A percentile compares a stretch with the other conserved stretches of the same genome.
These are phyloP conservation scores for Halichoeres trimaculatus DNA, from an alignment of 2,113 vertebrate species.

Conservation along the genomic window DNA sequence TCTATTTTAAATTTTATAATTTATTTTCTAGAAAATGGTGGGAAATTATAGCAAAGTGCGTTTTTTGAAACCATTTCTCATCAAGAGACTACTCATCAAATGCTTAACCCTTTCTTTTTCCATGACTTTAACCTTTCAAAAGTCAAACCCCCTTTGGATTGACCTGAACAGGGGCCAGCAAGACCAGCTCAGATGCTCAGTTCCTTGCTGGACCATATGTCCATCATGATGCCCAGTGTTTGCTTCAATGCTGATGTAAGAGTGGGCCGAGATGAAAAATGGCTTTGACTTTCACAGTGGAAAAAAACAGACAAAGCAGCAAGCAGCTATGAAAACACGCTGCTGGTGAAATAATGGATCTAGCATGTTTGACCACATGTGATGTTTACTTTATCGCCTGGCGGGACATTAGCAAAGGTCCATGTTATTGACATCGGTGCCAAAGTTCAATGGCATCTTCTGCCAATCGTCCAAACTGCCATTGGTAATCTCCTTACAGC, in stretches of 20 bases:
- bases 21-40: too few species aligned
- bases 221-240: constrained; percentile 32
- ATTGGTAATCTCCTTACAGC: constrained; percentile 70
- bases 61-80: too few species aligned
- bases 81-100: background rate
- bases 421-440: constrained; percentile 29
- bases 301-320: constrained; percentile 22
- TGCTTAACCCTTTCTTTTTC: background rate
- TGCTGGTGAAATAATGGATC: constrained; percentile 12
- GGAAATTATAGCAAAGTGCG: too few species aligned
- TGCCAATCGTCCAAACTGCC: constrained; percentile 56
- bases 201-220: constrained; percentile 57
- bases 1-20: too few species aligned
- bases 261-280: constrained; percentile 15
- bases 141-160: constrained; percentile 1
- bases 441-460: constrained; percentile 65
- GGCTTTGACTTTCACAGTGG: constrained; percentile 13
- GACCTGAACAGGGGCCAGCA: constrained; percentile 47
- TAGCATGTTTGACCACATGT: background rate
- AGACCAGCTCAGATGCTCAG: constrained; percentile 50
- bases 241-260: constrained; percentile 48
- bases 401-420: constrained; percentile 33
- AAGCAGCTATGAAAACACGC: constrained; percentile 6
- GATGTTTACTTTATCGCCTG: constrained; percentile 24
- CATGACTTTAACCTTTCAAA: constrained; percentile 2